Base-by-base conservation (phyloP, 2,113 vertebrate genomes). In the Limnothrissa miodon region DNA sequence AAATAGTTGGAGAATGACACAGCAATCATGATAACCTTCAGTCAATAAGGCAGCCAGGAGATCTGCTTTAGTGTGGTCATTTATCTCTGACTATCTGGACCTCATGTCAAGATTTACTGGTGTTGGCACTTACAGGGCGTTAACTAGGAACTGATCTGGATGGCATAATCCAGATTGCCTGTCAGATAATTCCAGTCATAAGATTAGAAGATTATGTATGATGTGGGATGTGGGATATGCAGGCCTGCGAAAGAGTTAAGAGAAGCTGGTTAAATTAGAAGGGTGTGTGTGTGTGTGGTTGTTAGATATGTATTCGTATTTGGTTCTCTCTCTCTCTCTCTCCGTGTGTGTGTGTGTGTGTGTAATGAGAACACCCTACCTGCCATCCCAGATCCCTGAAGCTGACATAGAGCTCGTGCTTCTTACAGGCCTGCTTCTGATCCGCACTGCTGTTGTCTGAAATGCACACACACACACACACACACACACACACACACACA, bases 371-470 rank as follows among this genome's bases (percentile, higher is more conserved):
- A 29, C 25, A 59, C 19, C 89, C 89, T 94, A 99, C 97, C 97
- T 99, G 97, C 97, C 97, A 99, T 83, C 97, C 97, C 85, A 99
- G 94, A 92, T 99, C 97, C 9, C 96, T 95, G 95, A 99, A 99
- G 87, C 97, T 99, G 94, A 99, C 97, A 13, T 97, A 98, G 79
- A 99, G 96, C 90, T 98, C 97, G 0, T 98, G 97, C 89, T 98
- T 98, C 95, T 97, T 98, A 86, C 97, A 99, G 15, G 97, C 97
- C 91, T 99, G 97, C 81, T 96, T 91, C 94, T 98, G 97, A 91
- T 98, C 97, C 0, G 93, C 92, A 87, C 96, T 98, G 95, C 96
- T 97, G 94, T 97, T 97, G 87, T 98, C 97, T 99, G 93, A 19
- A 8, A 78, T 48, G 46, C 29, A 66, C 59, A 66, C 59, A 66